Conservation (phyloP, 2,113 vertebrate genomes). For the Lanius collurio region DNA sequence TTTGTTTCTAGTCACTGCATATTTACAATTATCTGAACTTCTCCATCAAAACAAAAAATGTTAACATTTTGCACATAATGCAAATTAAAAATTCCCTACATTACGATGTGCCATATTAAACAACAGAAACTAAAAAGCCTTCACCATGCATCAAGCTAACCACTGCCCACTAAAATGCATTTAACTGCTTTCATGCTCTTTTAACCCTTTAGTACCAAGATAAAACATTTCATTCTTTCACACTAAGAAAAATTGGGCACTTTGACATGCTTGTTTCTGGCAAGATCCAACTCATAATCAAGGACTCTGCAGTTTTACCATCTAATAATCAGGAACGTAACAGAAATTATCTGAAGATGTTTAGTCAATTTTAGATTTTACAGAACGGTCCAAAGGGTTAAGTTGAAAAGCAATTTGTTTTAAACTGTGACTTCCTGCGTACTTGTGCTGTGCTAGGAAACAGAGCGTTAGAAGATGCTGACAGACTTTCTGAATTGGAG, state of each 20-base stretch:
- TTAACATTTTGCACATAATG: constrained; percentile 8
- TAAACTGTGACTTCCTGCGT: constrained; percentile 86
- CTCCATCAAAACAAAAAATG: neutral
- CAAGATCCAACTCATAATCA: neutral
- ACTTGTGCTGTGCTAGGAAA: constrained; percentile 97
- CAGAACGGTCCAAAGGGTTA: constrained; percentile 81
- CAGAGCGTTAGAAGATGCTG: constrained; percentile 95
- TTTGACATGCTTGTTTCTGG: constrained; percentile 31
- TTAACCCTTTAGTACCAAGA: constrained; percentile 84
- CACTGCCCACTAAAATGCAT: constrained; percentile 76
- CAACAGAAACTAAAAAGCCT: constrained; percentile 70
- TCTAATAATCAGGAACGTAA: constrained; percentile 53
- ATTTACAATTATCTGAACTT: neutral
- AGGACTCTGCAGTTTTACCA: constrained; percentile 6
- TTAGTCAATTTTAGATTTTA: constrained; percentile 55
- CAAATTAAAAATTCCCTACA: constrained; percentile 20
- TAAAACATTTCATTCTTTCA: neutral
- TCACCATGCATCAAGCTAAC: constrained; percentile 79
- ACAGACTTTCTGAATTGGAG: constrained; percentile 95
- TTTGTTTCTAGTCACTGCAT: neutral
- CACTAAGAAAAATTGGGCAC: neutral
- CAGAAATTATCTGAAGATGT: constrained; percentile 59
- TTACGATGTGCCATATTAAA: constrained; percentile 59
- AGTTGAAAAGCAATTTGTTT: constrained; percentile 79
- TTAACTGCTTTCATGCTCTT: constrained; percentile 79